phyloP scores from a whole-genome alignment of 2,797 vertebrate species.

The Girardinus metallicus region DNA sequence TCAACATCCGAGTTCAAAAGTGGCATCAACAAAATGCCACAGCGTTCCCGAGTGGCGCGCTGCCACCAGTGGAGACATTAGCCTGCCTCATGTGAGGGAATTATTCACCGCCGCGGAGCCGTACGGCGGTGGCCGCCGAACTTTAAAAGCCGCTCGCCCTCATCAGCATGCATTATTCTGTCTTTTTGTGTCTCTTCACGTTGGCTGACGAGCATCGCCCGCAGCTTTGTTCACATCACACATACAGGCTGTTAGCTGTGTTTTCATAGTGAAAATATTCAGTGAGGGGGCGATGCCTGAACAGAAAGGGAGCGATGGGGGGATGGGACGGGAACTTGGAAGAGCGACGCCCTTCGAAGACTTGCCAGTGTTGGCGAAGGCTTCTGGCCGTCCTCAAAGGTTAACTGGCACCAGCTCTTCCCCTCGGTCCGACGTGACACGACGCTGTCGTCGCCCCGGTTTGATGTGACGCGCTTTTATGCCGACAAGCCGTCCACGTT shows the following conservation, averaged over 20 bases:
- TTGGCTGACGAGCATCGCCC: constrained; percentile 58
- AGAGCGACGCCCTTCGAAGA: constrained; percentile 27
- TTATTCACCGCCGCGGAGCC: constrained; percentile 68
- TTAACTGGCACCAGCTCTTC: constrained; percentile 59
- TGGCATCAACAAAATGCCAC: constrained; percentile 53
- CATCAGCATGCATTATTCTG: constrained; percentile 76
- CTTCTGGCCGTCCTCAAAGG: constrained; percentile 66
- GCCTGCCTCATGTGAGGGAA: constrained; percentile 68
- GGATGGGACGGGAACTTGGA: neutral
- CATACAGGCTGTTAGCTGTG: constrained; percentile 62
- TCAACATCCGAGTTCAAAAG: constrained; percentile 27
- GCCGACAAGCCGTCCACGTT: constrained; percentile 43
- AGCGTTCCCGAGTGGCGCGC: constrained; percentile 30
- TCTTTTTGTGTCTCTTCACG: constrained; percentile 59
- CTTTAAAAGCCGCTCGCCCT: constrained; percentile 64
- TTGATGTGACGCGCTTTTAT: constrained; percentile 52
- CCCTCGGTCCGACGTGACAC: constrained; percentile 55
- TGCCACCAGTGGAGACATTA: constrained; percentile 40
- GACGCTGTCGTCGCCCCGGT: constrained; percentile 43
- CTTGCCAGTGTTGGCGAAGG: constrained; percentile 41
- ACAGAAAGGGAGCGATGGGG: neutral
- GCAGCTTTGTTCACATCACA: constrained; percentile 65
- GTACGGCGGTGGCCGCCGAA: constrained; percentile 46
- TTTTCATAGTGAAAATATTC: constrained; percentile 73
- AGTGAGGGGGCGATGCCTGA: constrained; percentile 14